Evolutionary conservation across 2,797 vertebrate genomes (phyloP).

Genomic region (Cossypha niveicapilla): DNA sequence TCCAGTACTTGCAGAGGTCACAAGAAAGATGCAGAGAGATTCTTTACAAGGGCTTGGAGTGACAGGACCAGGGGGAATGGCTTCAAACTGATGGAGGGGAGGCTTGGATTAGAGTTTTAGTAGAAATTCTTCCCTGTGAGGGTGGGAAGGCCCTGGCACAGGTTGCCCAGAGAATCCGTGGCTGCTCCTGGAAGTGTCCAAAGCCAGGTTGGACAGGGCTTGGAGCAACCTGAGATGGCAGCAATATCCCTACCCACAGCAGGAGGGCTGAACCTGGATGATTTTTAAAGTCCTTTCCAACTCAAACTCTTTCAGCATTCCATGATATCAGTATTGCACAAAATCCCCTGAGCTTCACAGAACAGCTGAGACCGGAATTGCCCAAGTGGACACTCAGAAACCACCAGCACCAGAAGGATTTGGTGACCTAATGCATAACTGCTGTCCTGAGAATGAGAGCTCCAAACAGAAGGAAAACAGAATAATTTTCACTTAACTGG

Average conservation of each 20-base stretch:
- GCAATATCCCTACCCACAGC: accelerated
- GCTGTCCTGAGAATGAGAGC: neutral
- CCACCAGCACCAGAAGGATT: neutral
- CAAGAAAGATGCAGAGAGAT: neutral
- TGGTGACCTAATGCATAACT: neutral
- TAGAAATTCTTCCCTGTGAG: neutral
- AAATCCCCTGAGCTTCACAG: neutral
- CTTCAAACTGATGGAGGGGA: neutral
- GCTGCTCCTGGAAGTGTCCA: neutral
- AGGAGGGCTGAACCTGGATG: neutral
- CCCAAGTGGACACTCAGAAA: neutral
- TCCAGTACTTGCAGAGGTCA: neutral
- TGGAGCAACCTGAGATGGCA: neutral
- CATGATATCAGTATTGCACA: neutral
- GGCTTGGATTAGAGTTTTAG: neutral
- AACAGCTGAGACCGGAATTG: neutral
- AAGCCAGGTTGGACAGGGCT: accelerated
- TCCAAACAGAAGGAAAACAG: slow-evolving; percentile 9
- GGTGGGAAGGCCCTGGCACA: accelerated
- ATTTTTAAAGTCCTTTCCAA: neutral
- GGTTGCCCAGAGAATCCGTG: neutral
- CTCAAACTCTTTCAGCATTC: neutral
- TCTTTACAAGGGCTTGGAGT: neutral
- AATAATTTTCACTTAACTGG: slow-evolving; percentile 50
- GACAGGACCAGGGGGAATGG: neutral